phyloP scores from a whole-genome alignment of 2,113 vertebrate genomes.

The Tetrao urogallus region DNA sequence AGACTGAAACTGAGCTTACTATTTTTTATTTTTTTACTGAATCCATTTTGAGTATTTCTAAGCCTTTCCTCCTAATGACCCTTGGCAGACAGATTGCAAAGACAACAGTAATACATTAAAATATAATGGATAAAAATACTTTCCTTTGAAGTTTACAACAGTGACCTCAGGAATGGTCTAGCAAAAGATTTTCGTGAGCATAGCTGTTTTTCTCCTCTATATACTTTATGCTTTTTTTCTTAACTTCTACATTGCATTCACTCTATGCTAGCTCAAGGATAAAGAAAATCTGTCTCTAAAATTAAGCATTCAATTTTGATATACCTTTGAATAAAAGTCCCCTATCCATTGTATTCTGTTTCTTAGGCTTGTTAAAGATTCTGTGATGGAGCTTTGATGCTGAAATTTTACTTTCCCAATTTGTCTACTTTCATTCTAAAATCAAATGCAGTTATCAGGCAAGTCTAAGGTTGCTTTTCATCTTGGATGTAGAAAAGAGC shows the following conservation, averaged over 20 bases:
- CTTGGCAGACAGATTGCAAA: constrained; percentile 1
- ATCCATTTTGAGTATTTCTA: not conserved
- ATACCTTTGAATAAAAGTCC: constrained; percentile 52
- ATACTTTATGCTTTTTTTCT: not conserved
- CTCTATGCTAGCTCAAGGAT: not conserved
- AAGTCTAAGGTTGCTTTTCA: constrained; percentile 56
- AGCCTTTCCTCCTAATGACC: not conserved
- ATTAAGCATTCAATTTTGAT: constrained; percentile 49
- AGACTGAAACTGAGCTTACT: not conserved
- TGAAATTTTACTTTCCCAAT: constrained; percentile 47
- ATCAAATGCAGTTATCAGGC: constrained; percentile 49
- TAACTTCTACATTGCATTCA: not conserved
- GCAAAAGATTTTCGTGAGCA: not conserved
- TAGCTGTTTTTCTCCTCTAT: constrained; percentile 6
- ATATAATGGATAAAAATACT: not conserved
- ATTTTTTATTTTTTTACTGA: not conserved
- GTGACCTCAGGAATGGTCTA: not conserved
- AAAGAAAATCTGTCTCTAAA: constrained; percentile 46
- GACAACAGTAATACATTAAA: not conserved
- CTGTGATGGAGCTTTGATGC: constrained; percentile 60
- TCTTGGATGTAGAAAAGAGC: constrained; percentile 41
- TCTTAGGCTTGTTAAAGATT: constrained; percentile 39
- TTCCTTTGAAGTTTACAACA: constrained; percentile 43
- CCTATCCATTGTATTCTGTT: constrained; percentile 39
- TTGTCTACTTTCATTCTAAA: constrained; percentile 60